Base-by-base conservation (phyloP, 1,140 invertebrate species). In the Phymastichus coffea region DNA sequence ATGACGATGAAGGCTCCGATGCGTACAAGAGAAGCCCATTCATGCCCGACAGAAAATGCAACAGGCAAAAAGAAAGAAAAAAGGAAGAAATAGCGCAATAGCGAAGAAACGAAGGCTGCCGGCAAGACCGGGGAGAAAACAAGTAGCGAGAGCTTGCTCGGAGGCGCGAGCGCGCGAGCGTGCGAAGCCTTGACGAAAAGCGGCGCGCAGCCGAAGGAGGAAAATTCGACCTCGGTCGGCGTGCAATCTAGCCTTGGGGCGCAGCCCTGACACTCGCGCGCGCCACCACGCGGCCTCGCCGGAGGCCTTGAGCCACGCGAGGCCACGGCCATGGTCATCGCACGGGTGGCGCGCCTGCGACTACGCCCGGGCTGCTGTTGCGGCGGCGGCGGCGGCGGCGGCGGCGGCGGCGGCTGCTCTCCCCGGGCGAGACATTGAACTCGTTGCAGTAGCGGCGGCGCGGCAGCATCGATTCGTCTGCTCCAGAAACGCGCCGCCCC, bases 371-470 rank as follows among this genome's bases (percentile, higher is more conserved):
- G 64, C 63, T 66, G 67, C 65, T 56, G 62, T 61, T 67, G 67
- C 60, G 59, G 69, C 68, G 63, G 66, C 64, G 64, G 56, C 25
- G 19, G 3, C 38, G 15, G 43, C 44, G 64, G 66, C 64, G 66
- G 66, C 64, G 61, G n/a, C 26, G 58, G 48, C 60, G 65, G 69
- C 67, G 67, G 64, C 63, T 66, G 67, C 65, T 55, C 63, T 57
- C 70, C 73, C 73, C 74, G 73, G 74, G 72, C 73, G 74, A 76
- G 74, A 74, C 74, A 74, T 76, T 75, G 74, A 76, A 75, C 74
- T 76, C 74, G 70, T 69, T 76, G 72, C 70, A 74, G 70, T 63
- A 55, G 33, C 30, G 64, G 65, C 63, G 69, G 68, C 65, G 63
- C 60, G 66, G 66, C 63, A n/a, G 69, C 71, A 75, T 75, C 73